These are phyloP conservation scores for Saccostrea glomerata DNA, from an alignment of 1,140 invertebrate species.

Conservation along the genomic window DNA sequence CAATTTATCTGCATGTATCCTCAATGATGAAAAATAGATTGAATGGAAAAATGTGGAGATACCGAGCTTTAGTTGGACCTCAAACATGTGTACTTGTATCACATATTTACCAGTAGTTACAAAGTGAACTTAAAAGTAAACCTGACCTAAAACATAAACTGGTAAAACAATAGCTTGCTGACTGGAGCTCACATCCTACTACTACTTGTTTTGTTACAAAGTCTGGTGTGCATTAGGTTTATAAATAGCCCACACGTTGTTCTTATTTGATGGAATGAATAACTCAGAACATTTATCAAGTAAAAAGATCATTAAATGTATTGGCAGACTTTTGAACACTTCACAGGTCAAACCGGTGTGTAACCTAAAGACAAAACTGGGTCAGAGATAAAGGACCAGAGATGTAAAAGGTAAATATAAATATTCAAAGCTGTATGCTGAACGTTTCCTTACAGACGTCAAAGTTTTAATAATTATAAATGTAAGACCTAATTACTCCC, in stretches of 20 bases:
- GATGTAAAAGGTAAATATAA: too few species aligned
- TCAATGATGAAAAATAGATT: too few species aligned
- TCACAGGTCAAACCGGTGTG: background rate
- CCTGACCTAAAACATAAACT: background rate
- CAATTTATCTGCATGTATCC: too few species aligned
- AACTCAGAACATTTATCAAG: background rate
- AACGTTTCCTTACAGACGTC: too few species aligned
- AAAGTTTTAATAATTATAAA: too few species aligned
- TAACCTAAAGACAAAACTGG: background rate
- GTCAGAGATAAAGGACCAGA: background rate
- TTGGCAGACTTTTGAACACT: constrained; percentile 1
- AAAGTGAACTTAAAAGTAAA: background rate
- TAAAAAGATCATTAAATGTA: constrained; percentile 1
- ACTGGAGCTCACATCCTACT: background rate
- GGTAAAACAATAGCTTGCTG: too few species aligned
- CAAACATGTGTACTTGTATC: background rate
- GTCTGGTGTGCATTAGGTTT: constrained; percentile 21
- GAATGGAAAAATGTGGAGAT: too few species aligned
- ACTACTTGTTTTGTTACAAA: constrained; percentile 33
- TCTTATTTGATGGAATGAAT: constrained; percentile 20
- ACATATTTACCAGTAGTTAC: background rate
- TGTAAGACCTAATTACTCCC: too few species aligned
- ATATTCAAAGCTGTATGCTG: too few species aligned
- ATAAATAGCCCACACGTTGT: constrained; percentile 12
- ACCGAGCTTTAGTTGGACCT: too few species aligned